Conservation (phyloP, 53 echinoderm and acorn worm species). For the Mesocentrotus franciscanus region DNA sequence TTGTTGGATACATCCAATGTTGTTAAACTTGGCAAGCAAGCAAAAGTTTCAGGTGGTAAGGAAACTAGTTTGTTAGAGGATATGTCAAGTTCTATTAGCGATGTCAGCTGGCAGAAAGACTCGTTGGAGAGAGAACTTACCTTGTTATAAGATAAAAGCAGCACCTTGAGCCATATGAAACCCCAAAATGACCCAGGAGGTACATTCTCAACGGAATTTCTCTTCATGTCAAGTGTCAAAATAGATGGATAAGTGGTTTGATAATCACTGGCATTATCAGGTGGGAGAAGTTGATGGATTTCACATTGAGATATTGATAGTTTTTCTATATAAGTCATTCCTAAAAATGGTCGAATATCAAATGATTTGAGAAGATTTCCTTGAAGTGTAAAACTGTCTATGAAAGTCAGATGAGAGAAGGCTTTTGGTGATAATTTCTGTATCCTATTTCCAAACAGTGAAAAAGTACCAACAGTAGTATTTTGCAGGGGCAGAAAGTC, state of each 20-base stretch:
- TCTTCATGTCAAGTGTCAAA: neutral
- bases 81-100: conserved; percentile 19
- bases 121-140: neutral
- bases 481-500: neutral
- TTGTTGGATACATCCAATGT: neutral
- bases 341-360: conserved; percentile 2
- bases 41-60: conserved; percentile 1
- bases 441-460: neutral
- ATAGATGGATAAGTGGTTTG: neutral
- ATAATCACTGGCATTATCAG: too few species aligned
- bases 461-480: neutral
- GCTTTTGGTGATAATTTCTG: neutral
- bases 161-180: neutral
- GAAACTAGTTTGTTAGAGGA: neutral
- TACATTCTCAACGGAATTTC: neutral
- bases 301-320: neutral
- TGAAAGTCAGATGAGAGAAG: neutral
- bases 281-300: neutral
- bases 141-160: neutral
- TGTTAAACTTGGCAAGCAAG: conserved; percentile 8
- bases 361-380: neutral
- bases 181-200: conserved; percentile 30
- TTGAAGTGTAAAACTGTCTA: neutral
- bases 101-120: neutral
- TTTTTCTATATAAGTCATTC: neutral